Evolutionary conservation across 2,888 invertebrate species (phyloP).

Genomic region (Seira ritae): DNA sequence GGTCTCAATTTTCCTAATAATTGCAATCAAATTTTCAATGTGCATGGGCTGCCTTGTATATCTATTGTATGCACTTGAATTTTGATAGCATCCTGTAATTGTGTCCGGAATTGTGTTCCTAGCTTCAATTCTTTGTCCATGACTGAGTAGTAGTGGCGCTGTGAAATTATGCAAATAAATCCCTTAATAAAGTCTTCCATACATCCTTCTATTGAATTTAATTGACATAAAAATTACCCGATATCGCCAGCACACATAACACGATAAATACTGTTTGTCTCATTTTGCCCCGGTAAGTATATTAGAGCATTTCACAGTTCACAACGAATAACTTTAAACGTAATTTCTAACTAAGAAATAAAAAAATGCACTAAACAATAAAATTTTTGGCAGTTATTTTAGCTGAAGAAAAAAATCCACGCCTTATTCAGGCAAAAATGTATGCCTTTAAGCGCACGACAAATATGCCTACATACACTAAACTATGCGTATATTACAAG

Average conservation of each 20-base stretch:
- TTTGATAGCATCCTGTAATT: constrained; percentile 65
- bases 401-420: too few relatives aligned
- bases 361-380: too few relatives aligned
- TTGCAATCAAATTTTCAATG: constrained; percentile 71
- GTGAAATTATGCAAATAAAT: neutral
- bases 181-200: neutral
- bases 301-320: too few relatives aligned
- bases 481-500: neutral
- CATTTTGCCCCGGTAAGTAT: constrained; percentile 38
- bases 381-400: too few relatives aligned
- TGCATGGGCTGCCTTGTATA: constrained; percentile 71
- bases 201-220: neutral
- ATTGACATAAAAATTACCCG: too few relatives aligned
- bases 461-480: too few relatives aligned
- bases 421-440: too few relatives aligned
- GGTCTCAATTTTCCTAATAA: constrained; percentile 71
- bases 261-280: constrained; percentile 11
- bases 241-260: too few relatives aligned
- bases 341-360: too few relatives aligned
- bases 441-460: too few relatives aligned
- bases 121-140: constrained; percentile 1
- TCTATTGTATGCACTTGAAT: constrained; percentile 69
- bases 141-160: neutral
- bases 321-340: too few relatives aligned
- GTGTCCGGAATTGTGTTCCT: constrained; percentile 63